Conservation (phyloP, 2,888 invertebrate species). For the Eristalis pertinax region DNA sequence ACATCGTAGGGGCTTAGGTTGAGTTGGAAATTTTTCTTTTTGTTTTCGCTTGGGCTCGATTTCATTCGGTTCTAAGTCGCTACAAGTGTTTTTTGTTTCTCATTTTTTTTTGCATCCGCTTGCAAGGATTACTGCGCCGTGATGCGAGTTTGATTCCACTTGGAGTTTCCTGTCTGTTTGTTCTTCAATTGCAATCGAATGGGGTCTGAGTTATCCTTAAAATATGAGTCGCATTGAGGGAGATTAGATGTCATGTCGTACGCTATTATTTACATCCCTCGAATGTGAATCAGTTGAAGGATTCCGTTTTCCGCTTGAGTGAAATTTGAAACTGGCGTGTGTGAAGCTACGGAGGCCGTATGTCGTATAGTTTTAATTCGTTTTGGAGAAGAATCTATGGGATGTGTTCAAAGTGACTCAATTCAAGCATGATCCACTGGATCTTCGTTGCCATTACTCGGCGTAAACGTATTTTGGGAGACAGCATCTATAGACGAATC, state of each 20-base stretch:
- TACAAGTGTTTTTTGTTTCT: not conserved
- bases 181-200: not conserved
- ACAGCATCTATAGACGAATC: too few relatives aligned
- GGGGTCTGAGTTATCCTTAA: not conserved
- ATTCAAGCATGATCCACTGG: too few relatives aligned
- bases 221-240: not conserved
- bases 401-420: too few relatives aligned
- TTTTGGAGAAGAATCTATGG: too few relatives aligned
- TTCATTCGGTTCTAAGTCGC: not conserved
- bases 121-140: not conserved
- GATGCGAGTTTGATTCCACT: not conserved
- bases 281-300: too few relatives aligned
- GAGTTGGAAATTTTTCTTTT: not conserved
- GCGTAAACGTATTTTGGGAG: too few relatives aligned
- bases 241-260: not conserved
- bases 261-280: too few relatives aligned
- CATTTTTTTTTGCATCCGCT: not conserved
- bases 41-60: not conserved
- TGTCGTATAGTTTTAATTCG: too few relatives aligned
- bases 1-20: slow-evolving; percentile 4
- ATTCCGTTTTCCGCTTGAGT: not conserved
- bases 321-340: too few relatives aligned
- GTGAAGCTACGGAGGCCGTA: too few relatives aligned
- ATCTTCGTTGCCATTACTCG: too few relatives aligned
- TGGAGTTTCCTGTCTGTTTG: not conserved